Evolutionary conservation across 2,797 vertebrate genomes (phyloP), one percentile per base, ranked within the genome.

Genomic region (Babyrousa celebensis): DNA sequence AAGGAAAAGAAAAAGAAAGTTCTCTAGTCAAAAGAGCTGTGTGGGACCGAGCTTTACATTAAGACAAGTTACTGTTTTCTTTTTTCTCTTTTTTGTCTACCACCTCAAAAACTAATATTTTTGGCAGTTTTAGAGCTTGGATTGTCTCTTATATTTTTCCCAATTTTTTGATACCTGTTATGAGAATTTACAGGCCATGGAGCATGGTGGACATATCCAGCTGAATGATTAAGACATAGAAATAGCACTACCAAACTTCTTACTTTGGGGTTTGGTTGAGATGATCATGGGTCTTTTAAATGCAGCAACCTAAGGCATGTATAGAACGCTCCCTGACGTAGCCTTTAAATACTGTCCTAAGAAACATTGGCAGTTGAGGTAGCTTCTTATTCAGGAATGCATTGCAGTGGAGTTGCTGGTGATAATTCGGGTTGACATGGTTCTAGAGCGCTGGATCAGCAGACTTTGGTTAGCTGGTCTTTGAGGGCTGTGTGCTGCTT

Each of bases 231-330:
- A 62, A 63, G 65, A 29, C 17, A 20, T 56, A 65, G 40, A 71
- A 72, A 18, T 56, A 70, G 11, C 3, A n/a, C 12, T 52, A 1
- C 52, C 56, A 25, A 17, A 16, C n/a, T 43, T 88, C 16, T 48
- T 78, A 10, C 65, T 62, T 78, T 86, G 77, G 60, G 75, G 72
- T 87, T 91, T 91, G n/a, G 21, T 32, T 36, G 94, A 84, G 58
- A 43, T 78, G 14, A 32, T 80, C 9, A 10, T 48, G 43, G 43
- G 43, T 48, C 32, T 90, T 65, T 58, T 68, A 52, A 72, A 67
- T 72, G 85, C 9, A 71, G 11, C 32, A 20, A 0, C 78, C 29
- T 36, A 0, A 32, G 48, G 20, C n/a, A 27, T 17, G 15, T 63
- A 29, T 1, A 89, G 56, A 75, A 77, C 4, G 71, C 58, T 15